Evolutionary conservation across 2,888 invertebrate species (phyloP).

Genomic region (Iphiclides podalirius): DNA sequence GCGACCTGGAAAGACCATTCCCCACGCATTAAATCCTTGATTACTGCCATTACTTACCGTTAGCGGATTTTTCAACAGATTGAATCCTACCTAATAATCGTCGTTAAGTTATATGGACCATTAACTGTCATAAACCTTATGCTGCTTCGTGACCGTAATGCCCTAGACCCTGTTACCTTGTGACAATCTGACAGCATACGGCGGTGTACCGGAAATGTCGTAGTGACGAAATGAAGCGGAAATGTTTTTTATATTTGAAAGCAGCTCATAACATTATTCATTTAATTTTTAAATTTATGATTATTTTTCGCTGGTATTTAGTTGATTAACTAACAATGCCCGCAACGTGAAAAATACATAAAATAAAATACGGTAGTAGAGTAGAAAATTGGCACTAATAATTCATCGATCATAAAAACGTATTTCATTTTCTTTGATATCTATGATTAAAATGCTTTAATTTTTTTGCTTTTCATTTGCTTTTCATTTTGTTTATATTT

Average conservation of each 20-base stretch:
- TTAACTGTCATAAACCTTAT: slow-evolving; percentile 8
- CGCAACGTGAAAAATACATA: too few relatives aligned
- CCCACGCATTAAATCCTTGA: slow-evolving; percentile 3
- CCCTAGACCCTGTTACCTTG: slow-evolving; percentile 10
- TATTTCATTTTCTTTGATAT: too few relatives aligned
- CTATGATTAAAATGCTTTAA: too few relatives aligned
- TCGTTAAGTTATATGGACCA: slow-evolving; percentile 15
- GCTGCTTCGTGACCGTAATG: slow-evolving; percentile 13
- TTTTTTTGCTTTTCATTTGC: too few relatives aligned
- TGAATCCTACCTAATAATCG: background rate
- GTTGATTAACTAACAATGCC: too few relatives aligned
- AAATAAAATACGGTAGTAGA: too few relatives aligned
- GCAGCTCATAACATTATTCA: too few relatives aligned
- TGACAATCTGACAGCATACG: slow-evolving; percentile 2
- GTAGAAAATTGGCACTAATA: too few relatives aligned
- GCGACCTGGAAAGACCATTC: slow-evolving; percentile 4
- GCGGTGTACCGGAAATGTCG: slow-evolving; percentile 7
- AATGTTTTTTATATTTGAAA: slow-evolving; percentile 3
- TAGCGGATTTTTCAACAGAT: slow-evolving; percentile 8
- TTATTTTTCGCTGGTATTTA: too few relatives aligned
- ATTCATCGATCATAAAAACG: too few relatives aligned
- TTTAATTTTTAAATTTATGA: too few relatives aligned
- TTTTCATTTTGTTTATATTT: too few relatives aligned
- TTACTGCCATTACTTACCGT: slow-evolving; percentile 13
- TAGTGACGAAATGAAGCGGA: background rate